These are phyloP conservation scores for Protaetia brevitarsis DNA, from an alignment of 1,140 invertebrate genomes.

Conservation along the genomic window DNA sequence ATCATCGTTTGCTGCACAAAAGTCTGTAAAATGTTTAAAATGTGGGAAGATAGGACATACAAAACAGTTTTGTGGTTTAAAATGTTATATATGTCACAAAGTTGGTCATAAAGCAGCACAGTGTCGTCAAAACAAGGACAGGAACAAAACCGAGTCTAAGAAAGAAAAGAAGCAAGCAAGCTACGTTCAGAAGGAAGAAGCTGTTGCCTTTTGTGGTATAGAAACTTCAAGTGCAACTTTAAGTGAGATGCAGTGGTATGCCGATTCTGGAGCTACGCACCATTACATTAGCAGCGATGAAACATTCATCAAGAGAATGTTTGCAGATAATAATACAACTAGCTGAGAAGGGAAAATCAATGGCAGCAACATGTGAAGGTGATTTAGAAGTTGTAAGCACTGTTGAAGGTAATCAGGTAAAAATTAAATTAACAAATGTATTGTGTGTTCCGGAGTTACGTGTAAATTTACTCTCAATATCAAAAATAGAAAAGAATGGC, in stretches of 20 bases:
- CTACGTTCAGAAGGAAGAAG: neutral
- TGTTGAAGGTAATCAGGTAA: neutral
- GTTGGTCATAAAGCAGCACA: too few relatives aligned
- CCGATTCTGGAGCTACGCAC: slow-evolving; percentile 29
- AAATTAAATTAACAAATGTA: slow-evolving; percentile 26
- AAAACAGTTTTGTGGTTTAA: too few relatives aligned
- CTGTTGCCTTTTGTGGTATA: neutral
- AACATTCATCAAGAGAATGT: slow-evolving; percentile 14
- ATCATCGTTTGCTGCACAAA: too few relatives aligned
- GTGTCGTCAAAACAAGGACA: too few relatives aligned
- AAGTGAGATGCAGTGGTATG: slow-evolving; percentile 22
- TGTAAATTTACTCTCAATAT: slow-evolving; percentile 30
- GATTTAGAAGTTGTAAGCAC: slow-evolving; percentile 22
- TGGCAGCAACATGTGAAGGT: slow-evolving; percentile 23
- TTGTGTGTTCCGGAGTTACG: slow-evolving; percentile 30
- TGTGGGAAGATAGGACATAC: slow-evolving; percentile 26
- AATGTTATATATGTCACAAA: too few relatives aligned
- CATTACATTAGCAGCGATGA: slow-evolving; percentile 24
- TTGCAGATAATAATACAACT: slow-evolving; percentile 21
- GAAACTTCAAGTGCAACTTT: neutral
- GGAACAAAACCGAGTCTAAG: too few relatives aligned
- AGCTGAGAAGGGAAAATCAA: slow-evolving; percentile 27
- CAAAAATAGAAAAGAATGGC: slow-evolving; percentile 26
- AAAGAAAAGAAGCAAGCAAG: neutral
- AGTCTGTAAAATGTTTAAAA: slow-evolving; percentile 23